A percentile compares a stretch with the other conserved stretches of the same genome.
These are phyloP conservation scores for Cephonodes hylas DNA, from an alignment of 2,888 invertebrate genomes.

Conservation along the genomic window DNA sequence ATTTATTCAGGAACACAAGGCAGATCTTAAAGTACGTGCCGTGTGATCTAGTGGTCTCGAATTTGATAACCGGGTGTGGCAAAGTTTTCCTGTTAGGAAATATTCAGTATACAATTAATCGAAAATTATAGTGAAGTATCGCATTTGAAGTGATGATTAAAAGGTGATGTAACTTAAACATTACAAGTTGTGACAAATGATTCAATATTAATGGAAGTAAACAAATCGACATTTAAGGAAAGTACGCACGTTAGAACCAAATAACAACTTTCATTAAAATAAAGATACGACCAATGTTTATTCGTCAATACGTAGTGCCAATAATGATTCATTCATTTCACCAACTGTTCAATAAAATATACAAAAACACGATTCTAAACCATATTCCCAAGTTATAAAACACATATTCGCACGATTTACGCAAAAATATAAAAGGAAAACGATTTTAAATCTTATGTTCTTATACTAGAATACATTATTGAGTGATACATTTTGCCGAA, in stretches of 20 bases:
- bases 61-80: too few relatives aligned
- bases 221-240: not conserved
- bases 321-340: conserved; percentile 3
- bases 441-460: not conserved
- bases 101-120: too few relatives aligned
- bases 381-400: not conserved
- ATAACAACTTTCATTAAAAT: not conserved
- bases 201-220: not conserved
- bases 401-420: not conserved
- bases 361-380: not conserved
- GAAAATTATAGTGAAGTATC: too few relatives aligned
- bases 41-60: too few relatives aligned
- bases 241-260: not conserved
- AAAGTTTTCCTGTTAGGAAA: too few relatives aligned
- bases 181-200: too few relatives aligned
- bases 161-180: too few relatives aligned
- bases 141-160: too few relatives aligned
- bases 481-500: not conserved
- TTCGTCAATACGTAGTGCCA: not conserved
- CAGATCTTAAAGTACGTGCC: too few relatives aligned
- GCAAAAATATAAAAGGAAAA: not conserved
- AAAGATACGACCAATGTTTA: not conserved
- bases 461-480: not conserved
- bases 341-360: not conserved
- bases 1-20: too few relatives aligned